These are phyloP conservation scores for Varecia variegata DNA, from an alignment of 2,797 vertebrate genomes.

Conservation along the genomic window DNA sequence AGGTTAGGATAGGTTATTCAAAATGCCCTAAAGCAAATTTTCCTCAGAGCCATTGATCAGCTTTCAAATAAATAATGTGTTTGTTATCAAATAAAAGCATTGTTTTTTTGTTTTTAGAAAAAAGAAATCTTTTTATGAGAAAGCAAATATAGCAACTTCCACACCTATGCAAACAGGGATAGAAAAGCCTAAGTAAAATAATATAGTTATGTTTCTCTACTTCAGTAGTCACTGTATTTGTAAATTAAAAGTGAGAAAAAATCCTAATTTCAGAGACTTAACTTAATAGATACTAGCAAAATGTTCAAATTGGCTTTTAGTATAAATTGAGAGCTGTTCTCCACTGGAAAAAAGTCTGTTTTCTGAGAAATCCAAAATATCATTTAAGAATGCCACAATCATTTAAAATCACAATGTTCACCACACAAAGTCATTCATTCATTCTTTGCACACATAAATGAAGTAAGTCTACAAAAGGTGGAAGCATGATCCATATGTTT, in stretches of 20 bases:
- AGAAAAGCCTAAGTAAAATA: neutral
- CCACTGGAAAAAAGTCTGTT: neutral
- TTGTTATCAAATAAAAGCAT: constrained; percentile 2
- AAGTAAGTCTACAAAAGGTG: neutral
- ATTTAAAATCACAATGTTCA: constrained; percentile 31
- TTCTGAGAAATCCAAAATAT: neutral
- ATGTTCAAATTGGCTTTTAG: constrained; percentile 36
- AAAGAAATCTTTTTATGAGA: neutral
- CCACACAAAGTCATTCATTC: neutral
- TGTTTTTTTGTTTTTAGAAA: neutral
- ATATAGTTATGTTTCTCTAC: neutral
- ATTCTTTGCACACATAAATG: neutral
- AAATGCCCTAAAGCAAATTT: neutral
- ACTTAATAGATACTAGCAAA: neutral
- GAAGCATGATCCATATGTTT: neutral
- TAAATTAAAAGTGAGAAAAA: constrained; percentile 21
- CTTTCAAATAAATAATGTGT: neutral
- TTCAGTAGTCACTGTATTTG: neutral
- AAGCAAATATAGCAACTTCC: neutral
- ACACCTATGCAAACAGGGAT: neutral
- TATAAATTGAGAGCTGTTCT: constrained; percentile 4
- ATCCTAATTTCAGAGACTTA: neutral
- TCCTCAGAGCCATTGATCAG: neutral
- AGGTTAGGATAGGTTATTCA: neutral
- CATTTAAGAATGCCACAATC: constrained; percentile 17